These are phyloP conservation scores for Tachystola acroxantha DNA, from an alignment of 2,888 invertebrate species.

Conservation along the genomic window DNA sequence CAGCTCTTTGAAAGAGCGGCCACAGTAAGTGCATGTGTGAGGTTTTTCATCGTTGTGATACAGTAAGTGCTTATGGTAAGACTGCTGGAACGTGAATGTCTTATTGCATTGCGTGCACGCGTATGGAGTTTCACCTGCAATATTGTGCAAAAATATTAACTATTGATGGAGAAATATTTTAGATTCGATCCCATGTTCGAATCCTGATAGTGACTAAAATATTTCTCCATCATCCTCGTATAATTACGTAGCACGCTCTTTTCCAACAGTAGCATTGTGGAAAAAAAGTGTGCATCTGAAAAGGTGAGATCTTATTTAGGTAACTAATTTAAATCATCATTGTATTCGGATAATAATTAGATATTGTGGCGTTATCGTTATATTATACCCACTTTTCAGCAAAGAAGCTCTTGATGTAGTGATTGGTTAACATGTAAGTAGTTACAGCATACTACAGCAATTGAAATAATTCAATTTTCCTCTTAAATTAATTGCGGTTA, in stretches of 20 bases:
- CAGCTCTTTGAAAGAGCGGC: slow-evolving; percentile 90
- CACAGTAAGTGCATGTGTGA: slow-evolving; percentile 85
- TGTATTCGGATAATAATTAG: too few relatives aligned
- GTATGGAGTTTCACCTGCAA: slow-evolving; percentile 91
- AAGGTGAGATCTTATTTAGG: too few relatives aligned
- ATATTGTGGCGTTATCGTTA: too few relatives aligned
- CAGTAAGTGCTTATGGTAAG: slow-evolving; percentile 91
- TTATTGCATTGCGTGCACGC: slow-evolving; percentile 89
- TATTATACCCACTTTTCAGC: too few relatives aligned
- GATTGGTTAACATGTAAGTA: background rate
- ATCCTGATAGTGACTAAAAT: background rate
- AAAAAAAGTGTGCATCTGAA: too few relatives aligned
- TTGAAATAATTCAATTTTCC: background rate
- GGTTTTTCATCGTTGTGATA: slow-evolving; percentile 94
- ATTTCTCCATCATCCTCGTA: too few relatives aligned
- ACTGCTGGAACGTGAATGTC: slow-evolving; percentile 93
- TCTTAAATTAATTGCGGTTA: slow-evolving; percentile 27
- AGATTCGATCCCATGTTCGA: slow-evolving; percentile 1
- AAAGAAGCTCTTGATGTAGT: background rate
- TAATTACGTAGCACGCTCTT: too few relatives aligned
- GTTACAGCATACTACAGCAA: background rate
- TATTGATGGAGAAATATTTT: slow-evolving; percentile 1
- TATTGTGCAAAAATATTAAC: slow-evolving; percentile 1
- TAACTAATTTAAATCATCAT: too few relatives aligned
- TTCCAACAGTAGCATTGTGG: too few relatives aligned